phyloP scores from a whole-genome alignment of 2,797 vertebrate species.

The Hirundo rustica region DNA sequence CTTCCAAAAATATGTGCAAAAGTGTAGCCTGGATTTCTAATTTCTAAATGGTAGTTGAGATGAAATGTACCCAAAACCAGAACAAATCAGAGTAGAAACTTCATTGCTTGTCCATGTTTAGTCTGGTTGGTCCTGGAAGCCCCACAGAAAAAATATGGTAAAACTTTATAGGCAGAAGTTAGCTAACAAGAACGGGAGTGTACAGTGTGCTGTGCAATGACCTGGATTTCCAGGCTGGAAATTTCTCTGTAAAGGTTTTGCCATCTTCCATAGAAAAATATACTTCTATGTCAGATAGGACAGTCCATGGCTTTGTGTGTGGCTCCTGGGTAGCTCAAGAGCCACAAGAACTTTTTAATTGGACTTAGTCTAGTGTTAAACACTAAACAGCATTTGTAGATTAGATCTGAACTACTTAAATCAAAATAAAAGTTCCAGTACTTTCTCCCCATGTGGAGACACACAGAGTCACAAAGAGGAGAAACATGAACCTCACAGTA shows the following conservation, averaged over 20 bases:
- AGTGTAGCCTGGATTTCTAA: constrained; percentile 8
- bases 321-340: background rate
- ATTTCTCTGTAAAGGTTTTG: constrained; percentile 1
- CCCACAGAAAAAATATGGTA: constrained; percentile 43
- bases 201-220: background rate
- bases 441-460: background rate
- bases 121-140: constrained; percentile 47
- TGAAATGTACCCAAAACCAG: constrained; percentile 20
- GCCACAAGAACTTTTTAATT: background rate
- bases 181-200: background rate
- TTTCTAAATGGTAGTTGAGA: constrained; percentile 10
- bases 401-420: background rate
- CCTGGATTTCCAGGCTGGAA: constrained; percentile 6
- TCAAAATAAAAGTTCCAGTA: background rate
- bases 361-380: background rate
- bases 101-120: constrained; percentile 38
- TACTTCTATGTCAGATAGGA: background rate
- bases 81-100: constrained; percentile 14
- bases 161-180: constrained; percentile 23
- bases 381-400: background rate
- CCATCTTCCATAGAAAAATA: constrained; percentile 1
- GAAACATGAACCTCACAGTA: rapidly evolving
- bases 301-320: background rate
- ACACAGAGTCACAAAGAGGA: background rate
- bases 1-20: constrained; percentile 30